Conservation (phyloP, 2,888 invertebrate species). For the Phortica okadai region DNA sequence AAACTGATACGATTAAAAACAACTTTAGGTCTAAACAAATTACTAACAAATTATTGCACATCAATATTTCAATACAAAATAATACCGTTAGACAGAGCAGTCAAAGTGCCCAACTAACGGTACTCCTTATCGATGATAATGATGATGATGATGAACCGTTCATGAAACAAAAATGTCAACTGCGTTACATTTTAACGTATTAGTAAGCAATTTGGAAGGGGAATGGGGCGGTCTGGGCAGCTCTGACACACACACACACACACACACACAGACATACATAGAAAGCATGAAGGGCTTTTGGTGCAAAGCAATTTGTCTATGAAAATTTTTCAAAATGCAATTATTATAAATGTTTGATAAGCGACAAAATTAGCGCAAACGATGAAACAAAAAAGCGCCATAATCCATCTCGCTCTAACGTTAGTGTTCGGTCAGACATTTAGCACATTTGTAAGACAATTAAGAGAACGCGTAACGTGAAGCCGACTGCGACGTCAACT, state of each 20-base stretch:
- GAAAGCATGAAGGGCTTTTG: no score
- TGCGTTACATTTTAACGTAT: no score
- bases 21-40: slow-evolving; percentile 42
- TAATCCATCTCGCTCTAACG: not conserved
- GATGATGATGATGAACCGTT: not conserved
- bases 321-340: slow-evolving; percentile 19
- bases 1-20: no score
- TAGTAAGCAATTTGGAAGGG: no score
- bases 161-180: no score
- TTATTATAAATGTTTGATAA: slow-evolving; percentile 63
- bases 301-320: slow-evolving; percentile 34
- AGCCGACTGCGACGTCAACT: not conserved
- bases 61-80: slow-evolving; percentile 45
- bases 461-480: slow-evolving; percentile 2
- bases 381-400: slow-evolving; percentile 45
- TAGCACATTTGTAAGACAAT: slow-evolving; percentile 61
- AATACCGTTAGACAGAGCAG: not conserved
- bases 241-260: no score
- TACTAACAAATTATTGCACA: slow-evolving; percentile 55
- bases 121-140: slow-evolving; percentile 30
- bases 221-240: no score
- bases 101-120: slow-evolving; percentile 16
- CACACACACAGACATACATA: no score
- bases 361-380: slow-evolving; percentile 47
- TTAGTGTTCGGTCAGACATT: slow-evolving; percentile 41